Conservation (phyloP, 2,888 invertebrate species). For the Lasioglossum morio region DNA sequence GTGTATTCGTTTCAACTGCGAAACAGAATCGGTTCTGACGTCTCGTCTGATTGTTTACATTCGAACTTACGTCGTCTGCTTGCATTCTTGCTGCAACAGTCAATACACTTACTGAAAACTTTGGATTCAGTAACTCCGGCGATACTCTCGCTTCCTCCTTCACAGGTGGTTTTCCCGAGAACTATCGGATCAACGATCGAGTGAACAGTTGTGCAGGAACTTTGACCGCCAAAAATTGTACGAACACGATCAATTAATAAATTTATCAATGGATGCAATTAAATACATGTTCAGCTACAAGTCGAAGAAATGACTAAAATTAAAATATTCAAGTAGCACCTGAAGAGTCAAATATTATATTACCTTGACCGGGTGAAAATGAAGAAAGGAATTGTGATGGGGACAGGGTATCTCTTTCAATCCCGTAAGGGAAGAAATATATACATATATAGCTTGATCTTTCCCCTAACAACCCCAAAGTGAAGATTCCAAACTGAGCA, state of each 20-base stretch:
- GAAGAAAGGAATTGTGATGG: too few species aligned
- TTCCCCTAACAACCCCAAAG: not conserved
- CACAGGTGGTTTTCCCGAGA: not conserved
- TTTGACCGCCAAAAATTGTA: not conserved
- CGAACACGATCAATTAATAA: not conserved
- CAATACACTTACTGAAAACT: not conserved
- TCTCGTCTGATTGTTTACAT: constrained; percentile 1
- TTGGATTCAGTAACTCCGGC: not conserved
- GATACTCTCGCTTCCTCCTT: not conserved
- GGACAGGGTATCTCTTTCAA: too few species aligned
- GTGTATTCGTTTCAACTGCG: not conserved
- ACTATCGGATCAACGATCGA: not conserved
- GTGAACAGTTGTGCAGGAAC: not conserved
- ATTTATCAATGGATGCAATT: too few species aligned
- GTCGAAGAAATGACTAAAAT: too few species aligned
- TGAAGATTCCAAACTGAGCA: not conserved
- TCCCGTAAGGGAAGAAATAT: too few species aligned
- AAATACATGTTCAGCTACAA: too few species aligned
- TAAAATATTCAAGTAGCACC: too few species aligned
- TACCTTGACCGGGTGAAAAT: too few species aligned
- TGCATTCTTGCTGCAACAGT: constrained; percentile 3
- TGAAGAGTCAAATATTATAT: too few species aligned
- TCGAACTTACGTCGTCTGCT: not conserved
- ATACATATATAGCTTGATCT: not conserved
- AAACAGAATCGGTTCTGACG: constrained; percentile 1